Percentiles rank a stretch among this genome's conserved stretches.
Evolutionary conservation across 2,113 vertebrate genomes (phyloP).

Genomic region (Clinocottus analis): DNA sequence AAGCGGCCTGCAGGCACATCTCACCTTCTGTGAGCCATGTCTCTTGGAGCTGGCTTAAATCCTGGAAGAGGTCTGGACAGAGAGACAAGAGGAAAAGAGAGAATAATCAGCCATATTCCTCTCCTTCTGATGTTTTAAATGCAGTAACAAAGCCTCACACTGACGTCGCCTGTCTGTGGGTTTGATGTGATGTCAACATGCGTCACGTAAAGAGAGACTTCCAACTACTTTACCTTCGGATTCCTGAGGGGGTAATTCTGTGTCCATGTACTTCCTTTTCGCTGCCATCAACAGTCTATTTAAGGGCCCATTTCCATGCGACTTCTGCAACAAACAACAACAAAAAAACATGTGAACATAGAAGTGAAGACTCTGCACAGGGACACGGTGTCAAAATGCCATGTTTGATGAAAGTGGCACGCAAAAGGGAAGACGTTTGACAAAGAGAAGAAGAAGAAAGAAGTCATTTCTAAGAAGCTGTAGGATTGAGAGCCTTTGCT

Average conservation of each 20-base stretch:
- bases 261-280: constrained; percentile 88
- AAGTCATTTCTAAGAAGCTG: neutral
- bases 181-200: constrained; percentile 36
- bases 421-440: neutral
- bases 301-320: constrained; percentile 88
- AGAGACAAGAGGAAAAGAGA: constrained; percentile 7
- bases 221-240: constrained; percentile 89
- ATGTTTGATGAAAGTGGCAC: neutral
- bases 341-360: constrained; percentile 69
- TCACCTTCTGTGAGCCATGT: constrained; percentile 98
- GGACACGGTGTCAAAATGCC: constrained; percentile 35
- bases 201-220: constrained; percentile 30
- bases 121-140: neutral
- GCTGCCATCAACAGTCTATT: constrained; percentile 87
- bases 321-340: constrained; percentile 81
- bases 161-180: constrained; percentile 2
- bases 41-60: constrained; percentile 96
- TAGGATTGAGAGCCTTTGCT: constrained; percentile 14
- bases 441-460: neutral
- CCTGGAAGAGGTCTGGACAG: constrained; percentile 94
- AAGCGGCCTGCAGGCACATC: constrained; percentile 53
- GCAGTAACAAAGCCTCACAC: neutral
- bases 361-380: constrained; percentile 44
- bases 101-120: constrained; percentile 1
- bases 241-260: constrained; percentile 89